Conservation (phyloP, 2,113 vertebrate species). For the Calyptomena viridis region DNA sequence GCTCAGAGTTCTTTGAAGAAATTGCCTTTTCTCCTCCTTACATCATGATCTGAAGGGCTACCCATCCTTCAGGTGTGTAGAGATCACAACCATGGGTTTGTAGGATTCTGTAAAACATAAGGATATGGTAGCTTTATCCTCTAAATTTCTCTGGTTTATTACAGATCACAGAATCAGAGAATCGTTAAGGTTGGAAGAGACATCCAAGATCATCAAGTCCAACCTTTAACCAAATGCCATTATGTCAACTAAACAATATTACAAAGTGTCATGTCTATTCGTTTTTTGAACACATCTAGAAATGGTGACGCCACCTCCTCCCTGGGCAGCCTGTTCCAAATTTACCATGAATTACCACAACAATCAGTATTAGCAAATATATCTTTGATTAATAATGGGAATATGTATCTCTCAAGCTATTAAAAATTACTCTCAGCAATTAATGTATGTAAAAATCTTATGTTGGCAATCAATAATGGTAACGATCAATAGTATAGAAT, state of each 20-base stretch:
- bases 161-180: background rate
- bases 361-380: background rate
- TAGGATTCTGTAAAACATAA: background rate
- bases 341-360: background rate
- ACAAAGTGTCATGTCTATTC: background rate
- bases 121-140: background rate
- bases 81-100: background rate
- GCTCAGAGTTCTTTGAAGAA: background rate
- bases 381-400: background rate
- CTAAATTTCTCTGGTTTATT: background rate
- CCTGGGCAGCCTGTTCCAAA: background rate
- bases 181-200: background rate
- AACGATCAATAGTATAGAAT: background rate
- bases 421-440: background rate
- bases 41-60: background rate
- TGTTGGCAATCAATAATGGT: background rate
- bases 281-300: background rate
- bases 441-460: background rate
- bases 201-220: background rate
- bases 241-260: background rate
- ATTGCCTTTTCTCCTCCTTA: background rate
- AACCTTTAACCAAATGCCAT: background rate
- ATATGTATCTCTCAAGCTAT: background rate
- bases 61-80: accelerated
- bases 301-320: background rate